Percentiles rank a stretch among this genome's conserved stretches.
These are phyloP conservation scores for Drosophila macrospina DNA, from an alignment of 2,888 invertebrate genomes.

Conservation along the genomic window DNA sequence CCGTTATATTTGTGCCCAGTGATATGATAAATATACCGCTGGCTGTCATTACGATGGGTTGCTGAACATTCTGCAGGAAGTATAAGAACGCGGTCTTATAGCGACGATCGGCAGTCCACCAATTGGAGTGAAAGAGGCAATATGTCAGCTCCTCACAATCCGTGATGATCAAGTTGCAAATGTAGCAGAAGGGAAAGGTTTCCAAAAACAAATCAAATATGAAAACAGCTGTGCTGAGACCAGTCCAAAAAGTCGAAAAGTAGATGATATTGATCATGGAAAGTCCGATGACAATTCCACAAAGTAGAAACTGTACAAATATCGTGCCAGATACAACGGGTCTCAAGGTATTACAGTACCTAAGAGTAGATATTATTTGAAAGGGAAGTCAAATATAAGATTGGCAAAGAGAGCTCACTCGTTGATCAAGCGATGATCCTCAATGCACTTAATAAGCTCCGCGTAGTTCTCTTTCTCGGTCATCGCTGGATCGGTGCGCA, in stretches of 20 bases:
- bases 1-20: constrained; percentile 57
- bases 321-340: constrained; percentile 63
- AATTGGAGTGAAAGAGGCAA: constrained; percentile 64
- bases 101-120: constrained; percentile 47
- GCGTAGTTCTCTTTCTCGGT: constrained; percentile 36
- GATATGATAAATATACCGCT: constrained; percentile 66
- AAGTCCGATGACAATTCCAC: constrained; percentile 57
- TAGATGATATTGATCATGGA: constrained; percentile 58
- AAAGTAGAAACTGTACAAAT: constrained; percentile 57
- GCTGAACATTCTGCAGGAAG: constrained; percentile 64
- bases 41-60: constrained; percentile 56
- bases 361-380: constrained; percentile 2
- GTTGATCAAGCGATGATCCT: constrained; percentile 53
- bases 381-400: no score
- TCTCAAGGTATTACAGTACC: constrained; percentile 47
- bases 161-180: constrained; percentile 53
- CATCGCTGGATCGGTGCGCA: constrained; percentile 35
- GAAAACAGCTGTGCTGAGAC: constrained; percentile 38
- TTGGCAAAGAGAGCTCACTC: constrained; percentile 35
- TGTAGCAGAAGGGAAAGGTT: constrained; percentile 67
- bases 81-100: constrained; percentile 47
- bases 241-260: constrained; percentile 56
- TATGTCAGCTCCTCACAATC: constrained; percentile 51
- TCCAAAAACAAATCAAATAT: constrained; percentile 45
- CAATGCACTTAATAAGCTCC: constrained; percentile 55